phyloP scores from a whole-genome alignment of 2,888 invertebrate species.

The Abscondita cerata region DNA sequence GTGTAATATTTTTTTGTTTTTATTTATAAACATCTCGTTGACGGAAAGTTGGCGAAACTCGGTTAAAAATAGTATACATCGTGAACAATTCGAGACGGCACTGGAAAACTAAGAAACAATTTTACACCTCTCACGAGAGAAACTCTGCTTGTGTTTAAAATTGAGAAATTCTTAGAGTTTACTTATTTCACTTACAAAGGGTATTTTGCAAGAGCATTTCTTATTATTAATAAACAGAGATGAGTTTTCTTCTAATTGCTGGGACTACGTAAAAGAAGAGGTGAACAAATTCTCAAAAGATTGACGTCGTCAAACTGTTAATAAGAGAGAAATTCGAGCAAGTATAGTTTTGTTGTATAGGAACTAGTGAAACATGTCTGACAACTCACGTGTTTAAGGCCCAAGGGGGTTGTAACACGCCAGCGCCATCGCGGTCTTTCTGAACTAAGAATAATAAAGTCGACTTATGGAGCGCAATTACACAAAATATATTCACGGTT shows the following conservation, averaged over 20 bases:
- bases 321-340: constrained; percentile 27
- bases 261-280: neutral
- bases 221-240: too few species aligned
- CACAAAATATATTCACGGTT: constrained; percentile 62
- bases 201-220: too few species aligned
- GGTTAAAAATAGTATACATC: neutral
- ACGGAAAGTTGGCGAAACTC: neutral
- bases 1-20: too few species aligned
- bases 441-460: constrained; percentile 59
- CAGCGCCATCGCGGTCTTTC: constrained; percentile 54
- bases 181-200: constrained; percentile 43
- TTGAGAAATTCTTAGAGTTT: constrained; percentile 46
- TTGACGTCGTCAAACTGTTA: neutral
- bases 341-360: constrained; percentile 34
- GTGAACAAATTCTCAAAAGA: too few species aligned
- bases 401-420: constrained; percentile 58
- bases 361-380: constrained; percentile 37
- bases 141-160: constrained; percentile 49
- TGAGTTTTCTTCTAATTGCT: constrained; percentile 25
- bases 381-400: constrained; percentile 51
- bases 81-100: constrained; percentile 18
- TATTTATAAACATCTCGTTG: too few species aligned
- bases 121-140: constrained; percentile 47
- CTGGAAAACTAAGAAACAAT: constrained; percentile 37
- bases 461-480: constrained; percentile 61